These are phyloP conservation scores for Cephalopterus ornatus DNA, from an alignment of 2,113 vertebrate species.

Conservation along the genomic window DNA sequence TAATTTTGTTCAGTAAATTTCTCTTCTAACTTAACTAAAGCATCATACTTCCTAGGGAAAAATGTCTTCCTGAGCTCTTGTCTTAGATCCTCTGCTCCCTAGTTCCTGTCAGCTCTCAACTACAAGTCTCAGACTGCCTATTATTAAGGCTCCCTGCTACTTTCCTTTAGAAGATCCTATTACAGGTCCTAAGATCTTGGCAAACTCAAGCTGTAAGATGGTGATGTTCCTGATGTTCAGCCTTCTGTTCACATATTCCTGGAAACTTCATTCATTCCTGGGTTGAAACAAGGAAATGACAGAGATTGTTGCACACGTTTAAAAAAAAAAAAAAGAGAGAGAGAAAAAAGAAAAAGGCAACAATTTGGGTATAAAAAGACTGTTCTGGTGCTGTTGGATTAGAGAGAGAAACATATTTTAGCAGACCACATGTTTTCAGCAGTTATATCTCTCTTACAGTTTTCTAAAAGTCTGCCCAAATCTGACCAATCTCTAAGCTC, in stretches of 20 bases:
- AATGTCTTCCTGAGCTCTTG: background rate
- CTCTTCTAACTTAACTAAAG: background rate
- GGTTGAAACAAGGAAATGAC: background rate
- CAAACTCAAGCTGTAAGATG: background rate
- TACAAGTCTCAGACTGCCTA: background rate
- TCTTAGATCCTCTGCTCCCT: background rate
- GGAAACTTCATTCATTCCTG: background rate
- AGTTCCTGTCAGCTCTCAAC: background rate
- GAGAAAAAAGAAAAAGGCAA: background rate
- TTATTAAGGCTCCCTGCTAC: background rate
- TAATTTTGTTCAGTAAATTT: background rate
- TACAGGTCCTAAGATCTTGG: background rate
- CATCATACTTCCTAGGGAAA: background rate
- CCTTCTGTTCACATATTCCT: background rate
- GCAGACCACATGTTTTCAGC: background rate
- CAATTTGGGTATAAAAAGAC: background rate
- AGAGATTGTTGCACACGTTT: background rate
- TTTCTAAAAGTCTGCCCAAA: background rate
- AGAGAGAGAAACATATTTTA: background rate
- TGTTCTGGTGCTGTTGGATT: background rate
- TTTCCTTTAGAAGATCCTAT: background rate
- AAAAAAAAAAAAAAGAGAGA: background rate
- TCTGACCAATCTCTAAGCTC: background rate
- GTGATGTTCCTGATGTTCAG: background rate
- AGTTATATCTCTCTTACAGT: background rate